Evolutionary conservation across 1,140 invertebrate species (phyloP), one percentile per base, ranked within the genome.

Genomic region (Bicyclus anynana): DNA sequence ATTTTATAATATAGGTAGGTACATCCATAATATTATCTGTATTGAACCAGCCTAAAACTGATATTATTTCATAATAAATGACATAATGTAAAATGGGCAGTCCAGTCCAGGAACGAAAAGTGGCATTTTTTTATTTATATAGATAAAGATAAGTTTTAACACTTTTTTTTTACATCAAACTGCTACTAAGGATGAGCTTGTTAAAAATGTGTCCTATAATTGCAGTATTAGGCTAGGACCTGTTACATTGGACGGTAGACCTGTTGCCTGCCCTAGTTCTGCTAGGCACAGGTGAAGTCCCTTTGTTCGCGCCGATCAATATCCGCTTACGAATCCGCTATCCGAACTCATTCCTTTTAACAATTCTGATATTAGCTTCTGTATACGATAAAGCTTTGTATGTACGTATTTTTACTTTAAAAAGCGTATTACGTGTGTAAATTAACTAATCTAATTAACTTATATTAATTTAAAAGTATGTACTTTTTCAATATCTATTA

Each of bases 251-350:
- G n/a, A n/a, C n/a, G n/a, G n/a, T 18, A 17, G 51, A 59, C 57
- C 62, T 65, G 57, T 65, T 60, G 59, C 64, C 54, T 20, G 57
- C 35, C 58, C 56, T 55, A 46, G 38, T 35, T 18, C 26, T 29
- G 13, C 14, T 46, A 53, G 49, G 49, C 23, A 59, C 62, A 57
- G 52, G 56, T 44, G 52, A 62, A 59, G 42, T 70, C 62, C 65
- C 74, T 78, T 78, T 80, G 75, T 80, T 80, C 69, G 67, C 57
- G 42, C 47, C 53, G 77, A 80, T 80, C 77, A 77, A 80, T 80
- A 80, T 69, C 62, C 64, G 57, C 59, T 59, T 56, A 46, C 69
- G 49, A 49, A 64, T 67, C 46, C 48, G 44, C 33, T 37, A 21
- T 52, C 48, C 21, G 35, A 52, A 42, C 12, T 44, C 16, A 1